These are phyloP conservation scores for Ceyx margarethae DNA, from an alignment of 2,113 vertebrate genomes.

Conservation along the genomic window DNA sequence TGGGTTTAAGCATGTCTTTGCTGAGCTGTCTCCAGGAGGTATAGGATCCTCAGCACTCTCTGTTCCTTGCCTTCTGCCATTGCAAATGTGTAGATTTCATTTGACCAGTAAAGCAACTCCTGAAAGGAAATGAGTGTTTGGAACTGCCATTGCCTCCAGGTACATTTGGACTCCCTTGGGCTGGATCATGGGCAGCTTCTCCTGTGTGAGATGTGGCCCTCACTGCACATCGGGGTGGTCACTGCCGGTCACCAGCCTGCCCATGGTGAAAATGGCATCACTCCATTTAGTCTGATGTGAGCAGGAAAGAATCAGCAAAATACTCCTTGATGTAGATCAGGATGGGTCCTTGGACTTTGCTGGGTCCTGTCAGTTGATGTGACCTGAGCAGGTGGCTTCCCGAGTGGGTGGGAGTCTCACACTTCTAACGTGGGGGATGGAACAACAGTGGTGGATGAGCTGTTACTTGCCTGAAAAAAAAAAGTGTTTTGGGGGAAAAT, in stretches of 20 bases:
- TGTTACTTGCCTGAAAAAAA: conserved; percentile 37
- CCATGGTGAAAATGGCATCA: rapidly evolving
- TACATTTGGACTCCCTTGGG: background rate
- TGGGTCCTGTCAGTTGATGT: background rate
- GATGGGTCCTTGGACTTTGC: background rate
- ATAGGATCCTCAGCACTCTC: background rate
- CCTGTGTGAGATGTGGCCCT: rapidly evolving
- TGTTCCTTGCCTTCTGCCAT: background rate
- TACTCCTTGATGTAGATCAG: background rate
- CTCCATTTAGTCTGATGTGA: background rate
- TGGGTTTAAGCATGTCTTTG: background rate
- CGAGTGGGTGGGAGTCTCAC: background rate
- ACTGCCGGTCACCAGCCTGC: background rate
- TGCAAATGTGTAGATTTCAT: background rate
- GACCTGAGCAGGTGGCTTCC: background rate
- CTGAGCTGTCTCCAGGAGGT: background rate
- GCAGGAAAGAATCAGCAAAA: background rate
- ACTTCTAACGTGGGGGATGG: background rate
- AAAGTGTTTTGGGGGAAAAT: conserved; percentile 15
- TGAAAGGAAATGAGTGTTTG: background rate
- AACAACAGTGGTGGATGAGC: conserved; percentile 36
- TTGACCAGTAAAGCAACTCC: background rate
- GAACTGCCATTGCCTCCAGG: background rate
- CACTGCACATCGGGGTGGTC: rapidly evolving
- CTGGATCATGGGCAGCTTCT: background rate